A percentile compares a stretch with the other conserved stretches of the same genome.
Conservation (phyloP, 1,140 invertebrate genomes). For the Brachionus rubens region DNA sequence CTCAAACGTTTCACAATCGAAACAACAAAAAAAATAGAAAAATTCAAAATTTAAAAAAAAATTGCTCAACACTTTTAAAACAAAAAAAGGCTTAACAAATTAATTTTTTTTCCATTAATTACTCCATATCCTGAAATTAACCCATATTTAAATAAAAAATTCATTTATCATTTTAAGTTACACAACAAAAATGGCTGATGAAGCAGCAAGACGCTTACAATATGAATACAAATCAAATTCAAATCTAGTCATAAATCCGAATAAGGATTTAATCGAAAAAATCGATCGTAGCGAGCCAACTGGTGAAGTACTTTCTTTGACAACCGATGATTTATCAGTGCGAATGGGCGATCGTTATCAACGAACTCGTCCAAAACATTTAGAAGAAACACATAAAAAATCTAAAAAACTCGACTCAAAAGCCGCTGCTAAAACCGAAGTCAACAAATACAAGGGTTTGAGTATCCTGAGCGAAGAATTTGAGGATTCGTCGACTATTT, state of each 20-base stretch:
- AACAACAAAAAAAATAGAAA: too few relatives aligned
- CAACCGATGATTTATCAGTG: conserved; percentile 83
- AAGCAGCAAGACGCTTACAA: conserved; percentile 90
- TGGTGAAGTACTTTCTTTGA: conserved; percentile 91
- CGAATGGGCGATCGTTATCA: conserved; percentile 90
- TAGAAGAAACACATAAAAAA: conserved; percentile 70
- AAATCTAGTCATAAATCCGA: conserved; percentile 98
- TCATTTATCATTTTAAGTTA: not conserved
- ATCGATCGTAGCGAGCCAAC: conserved; percentile 97
- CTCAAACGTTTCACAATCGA: too few relatives aligned
- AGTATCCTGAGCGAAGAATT: conserved; percentile 80
- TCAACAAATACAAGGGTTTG: conserved; percentile 79
- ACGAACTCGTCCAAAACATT: conserved; percentile 65
- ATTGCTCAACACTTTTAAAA: too few relatives aligned
- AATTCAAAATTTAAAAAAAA: too few relatives aligned
- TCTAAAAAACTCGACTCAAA: not conserved
- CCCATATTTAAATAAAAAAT: too few relatives aligned
- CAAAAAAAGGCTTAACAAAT: too few relatives aligned
- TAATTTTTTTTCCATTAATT: too few relatives aligned
- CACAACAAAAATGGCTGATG: conserved; percentile 80
- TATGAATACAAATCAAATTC: conserved; percentile 99
- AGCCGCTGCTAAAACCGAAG: conserved; percentile 74
- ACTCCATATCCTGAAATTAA: too few relatives aligned
- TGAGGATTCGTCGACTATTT: conserved; percentile 85
- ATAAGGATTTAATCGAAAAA: conserved; percentile 92